Percentiles rank a stretch among this genome's conserved stretches.
Evolutionary conservation across 2,113 vertebrate species (phyloP).

Genomic region (Peromyscus polionotus): DNA sequence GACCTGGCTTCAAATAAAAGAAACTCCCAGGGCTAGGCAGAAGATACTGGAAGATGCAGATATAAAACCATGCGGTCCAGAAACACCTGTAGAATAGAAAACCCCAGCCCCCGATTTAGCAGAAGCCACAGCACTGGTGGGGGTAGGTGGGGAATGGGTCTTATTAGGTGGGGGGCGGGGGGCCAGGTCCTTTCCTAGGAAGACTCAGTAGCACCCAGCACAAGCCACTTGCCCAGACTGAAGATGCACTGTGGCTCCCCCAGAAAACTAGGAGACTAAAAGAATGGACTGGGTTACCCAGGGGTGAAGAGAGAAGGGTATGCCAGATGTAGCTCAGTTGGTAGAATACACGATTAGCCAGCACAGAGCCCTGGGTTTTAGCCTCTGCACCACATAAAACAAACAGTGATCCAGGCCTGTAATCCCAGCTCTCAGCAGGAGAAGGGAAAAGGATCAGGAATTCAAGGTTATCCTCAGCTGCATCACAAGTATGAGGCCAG

Average conservation of each 20-base stretch:
- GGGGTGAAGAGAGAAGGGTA: background rate
- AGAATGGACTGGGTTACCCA: background rate
- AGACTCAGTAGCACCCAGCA: background rate
- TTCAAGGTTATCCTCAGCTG: background rate
- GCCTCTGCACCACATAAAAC: background rate
- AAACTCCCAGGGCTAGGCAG: background rate
- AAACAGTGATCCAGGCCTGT: background rate
- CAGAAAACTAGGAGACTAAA: background rate
- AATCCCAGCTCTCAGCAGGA: background rate
- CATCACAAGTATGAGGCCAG: background rate
- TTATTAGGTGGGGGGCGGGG: background rate
- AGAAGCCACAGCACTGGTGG: background rate
- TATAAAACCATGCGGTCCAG: background rate
- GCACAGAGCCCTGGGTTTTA: background rate
- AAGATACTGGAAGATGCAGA: background rate
- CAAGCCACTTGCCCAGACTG: background rate
- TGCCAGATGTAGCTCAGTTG: background rate
- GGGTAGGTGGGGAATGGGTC: background rate
- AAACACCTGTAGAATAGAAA: background rate
- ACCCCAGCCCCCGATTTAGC: background rate
- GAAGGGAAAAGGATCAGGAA: background rate
- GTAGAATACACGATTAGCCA: background rate
- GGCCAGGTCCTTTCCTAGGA: background rate
- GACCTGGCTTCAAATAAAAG: background rate
- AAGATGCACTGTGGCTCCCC: background rate